Conservation (phyloP, 1,140 invertebrate species). For the Procambarus virginalis region DNA sequence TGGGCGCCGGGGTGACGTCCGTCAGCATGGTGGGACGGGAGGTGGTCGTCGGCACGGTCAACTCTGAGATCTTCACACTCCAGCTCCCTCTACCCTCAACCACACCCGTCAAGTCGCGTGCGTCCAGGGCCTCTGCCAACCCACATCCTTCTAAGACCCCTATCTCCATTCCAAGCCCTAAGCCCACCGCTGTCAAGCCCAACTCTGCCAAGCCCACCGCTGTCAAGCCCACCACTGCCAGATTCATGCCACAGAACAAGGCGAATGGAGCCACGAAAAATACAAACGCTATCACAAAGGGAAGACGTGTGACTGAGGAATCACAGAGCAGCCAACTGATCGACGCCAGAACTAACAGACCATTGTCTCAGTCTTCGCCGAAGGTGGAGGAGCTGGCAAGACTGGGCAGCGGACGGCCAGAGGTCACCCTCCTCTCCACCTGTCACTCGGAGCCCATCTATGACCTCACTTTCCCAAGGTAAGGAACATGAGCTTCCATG, state of each 20-base stretch:
- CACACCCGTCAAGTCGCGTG: neutral
- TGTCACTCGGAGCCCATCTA: constrained; percentile 54
- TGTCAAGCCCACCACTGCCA: neutral
- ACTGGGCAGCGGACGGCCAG: neutral
- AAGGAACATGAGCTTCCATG: neutral
- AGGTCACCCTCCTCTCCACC: constrained; percentile 28
- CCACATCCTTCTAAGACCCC: too few species aligned
- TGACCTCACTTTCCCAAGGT: constrained; percentile 59
- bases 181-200: too few species aligned
- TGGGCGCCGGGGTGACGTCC: constrained; percentile 45
- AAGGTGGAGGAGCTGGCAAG: neutral
- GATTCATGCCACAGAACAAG: neutral
- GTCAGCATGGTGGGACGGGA: constrained; percentile 32
- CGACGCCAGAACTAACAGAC: neutral
- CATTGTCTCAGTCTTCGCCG: too few species aligned
- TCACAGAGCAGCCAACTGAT: neutral
- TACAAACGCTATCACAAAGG: neutral
- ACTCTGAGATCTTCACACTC: neutral
- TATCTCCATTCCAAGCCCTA: too few species aligned
- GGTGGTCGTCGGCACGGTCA: constrained; percentile 38
- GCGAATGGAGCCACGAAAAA: neutral
- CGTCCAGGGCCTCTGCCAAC: neutral
- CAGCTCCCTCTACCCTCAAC: neutral
- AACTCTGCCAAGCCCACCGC: neutral
- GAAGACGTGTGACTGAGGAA: neutral